phyloP scores from a whole-genome alignment of 2,113 vertebrate species.

The Petromus typicus region DNA sequence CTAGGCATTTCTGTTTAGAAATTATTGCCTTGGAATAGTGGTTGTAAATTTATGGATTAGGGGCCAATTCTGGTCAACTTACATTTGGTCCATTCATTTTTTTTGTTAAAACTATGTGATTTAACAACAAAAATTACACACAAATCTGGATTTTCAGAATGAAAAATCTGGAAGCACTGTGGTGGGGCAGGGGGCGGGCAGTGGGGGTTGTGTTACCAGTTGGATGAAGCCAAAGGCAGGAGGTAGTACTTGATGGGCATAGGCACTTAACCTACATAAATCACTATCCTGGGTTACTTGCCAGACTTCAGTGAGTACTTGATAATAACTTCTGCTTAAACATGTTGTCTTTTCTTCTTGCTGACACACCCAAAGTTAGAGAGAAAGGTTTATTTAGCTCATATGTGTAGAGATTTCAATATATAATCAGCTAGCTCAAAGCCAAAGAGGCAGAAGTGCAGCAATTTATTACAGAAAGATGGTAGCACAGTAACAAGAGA shows the following conservation, averaged over 20 bases:
- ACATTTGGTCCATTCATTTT: neutral
- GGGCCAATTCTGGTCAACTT: neutral
- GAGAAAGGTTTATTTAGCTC: too few relatives aligned
- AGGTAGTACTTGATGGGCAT: neutral
- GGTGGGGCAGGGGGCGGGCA: neutral
- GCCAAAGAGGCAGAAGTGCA: too few relatives aligned
- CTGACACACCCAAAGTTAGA: too few relatives aligned
- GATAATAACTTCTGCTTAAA: neutral
- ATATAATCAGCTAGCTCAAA: too few relatives aligned
- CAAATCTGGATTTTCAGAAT: neutral
- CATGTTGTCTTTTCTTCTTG: too few relatives aligned
- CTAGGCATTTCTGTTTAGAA: neutral
- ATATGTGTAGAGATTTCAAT: too few relatives aligned
- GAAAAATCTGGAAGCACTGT: constrained; percentile 14
- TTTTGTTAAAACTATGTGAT: constrained; percentile 41
- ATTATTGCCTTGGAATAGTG: neutral
- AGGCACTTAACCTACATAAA: neutral
- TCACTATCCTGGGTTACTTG: neutral
- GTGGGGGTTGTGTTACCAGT: neutral
- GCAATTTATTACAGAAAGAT: too few relatives aligned
- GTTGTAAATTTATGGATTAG: neutral
- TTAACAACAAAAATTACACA: constrained; percentile 23
- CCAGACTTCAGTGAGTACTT: neutral
- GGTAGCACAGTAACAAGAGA: too few relatives aligned
- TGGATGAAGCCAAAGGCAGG: neutral